phyloP scores from a whole-genome alignment of 2,797 vertebrate genomes.

The Cottoperca gobio region DNA sequence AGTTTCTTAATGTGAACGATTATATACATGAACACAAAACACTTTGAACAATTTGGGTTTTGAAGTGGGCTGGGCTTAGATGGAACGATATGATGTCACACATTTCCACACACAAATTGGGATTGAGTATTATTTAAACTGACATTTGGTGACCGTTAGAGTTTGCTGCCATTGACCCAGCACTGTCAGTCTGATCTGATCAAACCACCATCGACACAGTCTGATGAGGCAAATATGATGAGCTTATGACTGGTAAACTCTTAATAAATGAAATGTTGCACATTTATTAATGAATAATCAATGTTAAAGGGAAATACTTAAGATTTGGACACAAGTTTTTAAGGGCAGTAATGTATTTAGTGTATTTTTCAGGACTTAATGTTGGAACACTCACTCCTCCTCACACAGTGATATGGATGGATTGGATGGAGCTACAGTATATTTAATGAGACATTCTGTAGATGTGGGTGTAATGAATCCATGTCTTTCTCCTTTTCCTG shows the following conservation, averaged over 20 bases:
- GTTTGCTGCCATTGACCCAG: background rate
- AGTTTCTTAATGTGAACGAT: background rate
- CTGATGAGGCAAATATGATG: background rate
- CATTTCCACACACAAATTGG: background rate
- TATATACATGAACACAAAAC: background rate
- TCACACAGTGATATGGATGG: background rate
- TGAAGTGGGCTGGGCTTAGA: background rate
- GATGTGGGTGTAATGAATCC: conserved; percentile 52
- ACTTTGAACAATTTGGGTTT: background rate
- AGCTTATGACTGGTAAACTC: background rate
- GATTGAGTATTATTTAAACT: background rate
- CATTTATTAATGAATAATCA: background rate
- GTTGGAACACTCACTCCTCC: conserved; percentile 7
- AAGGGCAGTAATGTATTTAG: background rate
- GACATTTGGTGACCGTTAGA: background rate
- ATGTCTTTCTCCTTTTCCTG: conserved; percentile 24
- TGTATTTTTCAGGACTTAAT: background rate
- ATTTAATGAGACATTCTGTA: conserved; percentile 26
- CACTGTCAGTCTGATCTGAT: background rate
- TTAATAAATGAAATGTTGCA: background rate
- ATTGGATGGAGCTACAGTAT: conserved; percentile 5
- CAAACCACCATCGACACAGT: background rate
- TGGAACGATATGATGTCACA: background rate
- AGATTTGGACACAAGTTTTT: background rate
- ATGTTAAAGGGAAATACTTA: background rate